Evolutionary conservation across 1,140 invertebrate genomes (phyloP), one percentile per base, ranked within the genome.

Genomic region (Calosoma granatense): DNA sequence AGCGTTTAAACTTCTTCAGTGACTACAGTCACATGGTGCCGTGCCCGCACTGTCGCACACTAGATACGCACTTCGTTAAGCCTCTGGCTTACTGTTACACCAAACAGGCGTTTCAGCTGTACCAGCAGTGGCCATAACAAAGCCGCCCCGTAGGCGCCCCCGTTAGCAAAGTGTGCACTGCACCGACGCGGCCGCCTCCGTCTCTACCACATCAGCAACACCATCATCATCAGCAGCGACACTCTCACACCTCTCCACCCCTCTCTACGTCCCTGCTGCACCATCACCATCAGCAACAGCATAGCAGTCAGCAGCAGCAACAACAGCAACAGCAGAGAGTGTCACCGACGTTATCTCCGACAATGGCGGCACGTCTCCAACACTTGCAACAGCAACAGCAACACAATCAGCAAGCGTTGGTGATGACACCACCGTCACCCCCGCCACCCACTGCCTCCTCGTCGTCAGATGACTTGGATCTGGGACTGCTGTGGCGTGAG

Each of bases 41-140:
- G 56, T 98, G 94, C 75, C 91, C 90, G 6, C 88, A 90, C 70
- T 98, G 94, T 79, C 84, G 86, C 62, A 83, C 84, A 14, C 78
- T 92, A 59, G 94, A 96, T 74, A 88, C 88, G 26, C 94, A 98
- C 76, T 97, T 97, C 74, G 91, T 95, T 58, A 95, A 96, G 74
- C 88, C 90, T 14, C 74, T 94, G 63, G 76, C 81, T 23, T 82
- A 82, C 71, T 90, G 86, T 76, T 90, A 85, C 78, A 82, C 84
- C 63, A 85, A 86, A 72, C 80, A 84, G 68, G 74, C 78, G 58
- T 80, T 79, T 67, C 83, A 83, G 70, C 72, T 82, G 19, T 82
- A 79, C 69, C 81, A 81, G 73, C 80, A 81, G 80, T 88, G 87
- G 86, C 87, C 87, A 85, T 91, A 90, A 88, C 87, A 83, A 78